These are phyloP conservation scores for Sarotherodon lohbergeri DNA, from an alignment of 2,113 vertebrate species.

Conservation along the genomic window DNA sequence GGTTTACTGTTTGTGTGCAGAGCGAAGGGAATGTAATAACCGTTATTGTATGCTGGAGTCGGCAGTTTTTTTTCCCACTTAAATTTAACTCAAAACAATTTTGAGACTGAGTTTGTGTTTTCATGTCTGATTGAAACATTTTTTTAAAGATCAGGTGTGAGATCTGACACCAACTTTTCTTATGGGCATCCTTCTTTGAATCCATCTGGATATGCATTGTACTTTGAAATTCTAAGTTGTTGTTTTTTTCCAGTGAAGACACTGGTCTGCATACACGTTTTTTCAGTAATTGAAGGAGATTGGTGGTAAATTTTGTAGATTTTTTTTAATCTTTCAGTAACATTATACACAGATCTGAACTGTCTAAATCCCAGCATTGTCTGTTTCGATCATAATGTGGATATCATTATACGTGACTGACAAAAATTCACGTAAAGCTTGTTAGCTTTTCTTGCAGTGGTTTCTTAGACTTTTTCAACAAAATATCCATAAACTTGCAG, in stretches of 20 bases:
- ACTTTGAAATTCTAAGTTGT: not conserved
- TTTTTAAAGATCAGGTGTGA: not conserved
- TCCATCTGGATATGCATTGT: not conserved
- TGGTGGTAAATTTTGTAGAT: not conserved
- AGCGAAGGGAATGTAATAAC: not conserved
- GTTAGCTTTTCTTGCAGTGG: not conserved
- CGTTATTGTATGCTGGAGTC: not conserved
- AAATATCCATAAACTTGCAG: not conserved
- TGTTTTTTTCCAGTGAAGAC: not conserved
- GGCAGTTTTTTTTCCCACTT: not conserved
- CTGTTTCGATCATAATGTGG: not conserved
- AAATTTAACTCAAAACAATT: not conserved
- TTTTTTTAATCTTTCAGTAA: not conserved
- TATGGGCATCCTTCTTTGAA: not conserved
- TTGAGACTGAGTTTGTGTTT: not conserved
- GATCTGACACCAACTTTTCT: not conserved
- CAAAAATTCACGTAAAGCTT: not conserved
- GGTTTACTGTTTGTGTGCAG: slow-evolving; percentile 7
- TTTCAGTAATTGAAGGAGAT: not conserved
- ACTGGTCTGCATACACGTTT: not conserved
- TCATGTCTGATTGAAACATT: not conserved
- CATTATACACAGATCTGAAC: not conserved
- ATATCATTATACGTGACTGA: not conserved
- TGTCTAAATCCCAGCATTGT: not conserved
- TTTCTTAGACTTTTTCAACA: not conserved